phyloP scores from a whole-genome alignment of 1,140 invertebrate genomes.

The Ericerus pela region DNA sequence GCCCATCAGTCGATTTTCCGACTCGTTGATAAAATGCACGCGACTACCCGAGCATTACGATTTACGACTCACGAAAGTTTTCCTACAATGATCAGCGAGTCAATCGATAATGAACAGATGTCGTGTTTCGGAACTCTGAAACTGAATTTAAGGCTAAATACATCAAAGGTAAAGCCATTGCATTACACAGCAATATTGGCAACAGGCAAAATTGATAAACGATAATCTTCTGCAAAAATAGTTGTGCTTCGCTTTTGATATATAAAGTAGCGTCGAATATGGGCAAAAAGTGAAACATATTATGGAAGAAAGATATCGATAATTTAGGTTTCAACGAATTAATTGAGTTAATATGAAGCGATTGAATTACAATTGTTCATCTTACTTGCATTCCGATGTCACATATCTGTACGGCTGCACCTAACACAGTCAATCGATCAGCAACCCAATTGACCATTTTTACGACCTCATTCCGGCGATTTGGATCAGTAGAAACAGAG shows the following conservation, averaged over 20 bases:
- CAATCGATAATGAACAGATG: too few relatives aligned
- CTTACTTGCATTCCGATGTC: slow-evolving; percentile 60
- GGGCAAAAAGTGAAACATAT: neutral
- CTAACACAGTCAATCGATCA: slow-evolving; percentile 55
- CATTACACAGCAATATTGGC: too few relatives aligned
- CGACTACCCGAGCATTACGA: too few relatives aligned
- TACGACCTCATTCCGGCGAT: slow-evolving; percentile 53
- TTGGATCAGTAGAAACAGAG: slow-evolving; percentile 86
- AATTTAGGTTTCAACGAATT: neutral
- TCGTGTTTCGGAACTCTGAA: too few relatives aligned
- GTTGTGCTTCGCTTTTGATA: neutral
- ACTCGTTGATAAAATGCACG: too few relatives aligned
- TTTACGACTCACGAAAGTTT: too few relatives aligned
- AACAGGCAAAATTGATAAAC: too few relatives aligned
- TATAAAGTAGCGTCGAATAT: neutral
- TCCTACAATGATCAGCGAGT: too few relatives aligned
- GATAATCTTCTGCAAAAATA: too few relatives aligned
- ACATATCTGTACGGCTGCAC: slow-evolving; percentile 54
- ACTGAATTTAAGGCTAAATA: too few relatives aligned
- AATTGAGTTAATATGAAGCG: neutral
- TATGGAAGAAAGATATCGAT: neutral
- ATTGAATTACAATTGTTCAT: neutral
- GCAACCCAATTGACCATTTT: slow-evolving; percentile 70
- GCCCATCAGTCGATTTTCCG: too few relatives aligned
- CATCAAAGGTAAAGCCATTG: too few relatives aligned